Evolutionary conservation across 2,888 invertebrate genomes (phyloP), one percentile per base, ranked within the genome.

Genomic region (Automeris io): DNA sequence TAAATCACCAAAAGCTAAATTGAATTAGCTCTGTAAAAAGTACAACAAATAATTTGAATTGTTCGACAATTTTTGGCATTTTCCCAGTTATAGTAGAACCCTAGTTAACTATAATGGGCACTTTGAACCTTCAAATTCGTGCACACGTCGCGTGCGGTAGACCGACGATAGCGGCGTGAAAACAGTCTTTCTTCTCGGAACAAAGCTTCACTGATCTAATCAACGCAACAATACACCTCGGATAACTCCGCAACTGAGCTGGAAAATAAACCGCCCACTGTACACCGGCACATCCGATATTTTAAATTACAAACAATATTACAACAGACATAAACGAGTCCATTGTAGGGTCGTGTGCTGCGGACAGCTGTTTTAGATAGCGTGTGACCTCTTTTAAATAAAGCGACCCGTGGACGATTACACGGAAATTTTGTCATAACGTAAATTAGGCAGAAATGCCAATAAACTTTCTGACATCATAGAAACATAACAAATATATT

Each of bases 241-340:
- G 66, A 70, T 73, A 71, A 67, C 68, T 69, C 61, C 62, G 68
- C 74, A 74, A 71, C 72, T 70, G 67, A 71, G 70, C 69, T 62
- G 68, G 72, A 68, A 74, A 75, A 79, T 75, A 76, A 73, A 73
- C 69, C 67, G 56, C 46, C 57, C 56, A 40, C 56, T 41, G 61
- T 57, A 59, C 59, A 66, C 64, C 69, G 58, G 61, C 68, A 64
- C 61, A 67, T 61, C 71, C 71, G 74, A 79, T 76, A 77, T 77
- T 82, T 83, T 76, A 82, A 81, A 82, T 79, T 78, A 81, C 78
- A 75, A 72, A 80, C 78, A 80, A 78, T 82, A 81, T 81, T 76
- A 77, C 75, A 39, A 72, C 67, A 70, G 74, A 69, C 72, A 74
- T 75, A 81, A 81, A 78, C 73, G 73, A 72, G 71, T 68, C 68